Percentiles rank a stretch among this genome's conserved stretches.
Evolutionary conservation across 2,888 invertebrate genomes (phyloP).

Genomic region (Phymatocera aterrima): DNA sequence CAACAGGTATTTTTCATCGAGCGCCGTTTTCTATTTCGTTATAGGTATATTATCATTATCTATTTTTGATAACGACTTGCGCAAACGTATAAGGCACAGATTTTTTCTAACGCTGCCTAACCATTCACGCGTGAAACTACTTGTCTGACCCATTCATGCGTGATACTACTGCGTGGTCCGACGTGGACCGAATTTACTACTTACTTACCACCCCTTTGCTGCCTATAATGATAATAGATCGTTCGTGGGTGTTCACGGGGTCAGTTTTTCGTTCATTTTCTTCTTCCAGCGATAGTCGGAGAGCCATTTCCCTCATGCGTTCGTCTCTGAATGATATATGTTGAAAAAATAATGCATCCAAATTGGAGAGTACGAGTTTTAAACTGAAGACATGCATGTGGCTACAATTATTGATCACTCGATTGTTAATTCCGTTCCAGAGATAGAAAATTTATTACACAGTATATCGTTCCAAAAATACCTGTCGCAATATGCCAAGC

Average conservation of each 20-base stretch:
- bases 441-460: not conserved
- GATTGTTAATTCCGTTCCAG: not conserved
- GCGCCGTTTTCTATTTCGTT: not conserved
- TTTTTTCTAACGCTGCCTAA: not conserved
- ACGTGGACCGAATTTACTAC: conserved; percentile 24
- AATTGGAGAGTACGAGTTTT: not conserved
- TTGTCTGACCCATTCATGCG: conserved; percentile 40
- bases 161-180: not conserved
- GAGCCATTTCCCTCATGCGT: conserved; percentile 59
- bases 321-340: conserved; percentile 55
- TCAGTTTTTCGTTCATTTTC: conserved; percentile 59
- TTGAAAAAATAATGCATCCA: not conserved
- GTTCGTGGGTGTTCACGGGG: conserved; percentile 71
- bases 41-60: too few relatives aligned
- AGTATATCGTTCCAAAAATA: not conserved
- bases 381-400: not conserved
- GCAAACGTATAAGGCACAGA: not conserved
- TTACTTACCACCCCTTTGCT: conserved; percentile 83
- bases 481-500: not conserved
- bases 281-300: conserved; percentile 58
- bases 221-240: conserved; percentile 82
- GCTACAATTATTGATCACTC: not conserved
- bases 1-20: not conserved
- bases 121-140: conserved; percentile 4
- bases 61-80: not conserved